These are phyloP conservation scores for Baronia brevicornis DNA, from an alignment of 2,888 invertebrate species.

Conservation along the genomic window DNA sequence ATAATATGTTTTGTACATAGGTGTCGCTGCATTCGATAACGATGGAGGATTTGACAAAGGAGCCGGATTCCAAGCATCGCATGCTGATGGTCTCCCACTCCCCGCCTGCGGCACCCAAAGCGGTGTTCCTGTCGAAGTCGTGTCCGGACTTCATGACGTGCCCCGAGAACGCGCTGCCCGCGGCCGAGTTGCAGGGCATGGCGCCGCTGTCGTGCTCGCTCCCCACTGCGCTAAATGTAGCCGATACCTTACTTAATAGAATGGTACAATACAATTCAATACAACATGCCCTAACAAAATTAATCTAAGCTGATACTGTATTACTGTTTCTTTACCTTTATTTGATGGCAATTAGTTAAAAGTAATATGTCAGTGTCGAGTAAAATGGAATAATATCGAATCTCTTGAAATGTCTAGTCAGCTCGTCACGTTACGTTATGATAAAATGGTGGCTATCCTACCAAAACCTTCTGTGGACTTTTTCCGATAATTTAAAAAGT, in stretches of 20 bases:
- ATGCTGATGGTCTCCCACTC: slow-evolving; percentile 87
- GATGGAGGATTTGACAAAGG: slow-evolving; percentile 92
- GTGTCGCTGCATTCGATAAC: slow-evolving; percentile 88
- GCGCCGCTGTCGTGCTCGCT: slow-evolving; percentile 31
- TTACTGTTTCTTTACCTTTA: no score
- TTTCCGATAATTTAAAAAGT: no score
- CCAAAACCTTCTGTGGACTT: no score
- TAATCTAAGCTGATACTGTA: no score
- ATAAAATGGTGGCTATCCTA: no score
- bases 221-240: slow-evolving; percentile 41
- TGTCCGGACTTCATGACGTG: slow-evolving; percentile 81
- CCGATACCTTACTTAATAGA: slow-evolving; percentile 20
- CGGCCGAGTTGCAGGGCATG: slow-evolving; percentile 20
- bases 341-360: no score
- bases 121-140: slow-evolving; percentile 82
- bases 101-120: slow-evolving; percentile 57
- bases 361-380: no score
- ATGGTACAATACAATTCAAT: no score
- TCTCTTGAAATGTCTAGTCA: no score
- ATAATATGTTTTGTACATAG: slow-evolving; percentile 33
- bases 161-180: slow-evolving; percentile 22
- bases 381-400: no score
- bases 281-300: no score
- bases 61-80: slow-evolving; percentile 85
- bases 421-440: no score